Conservation (phyloP, 2,888 invertebrate genomes). For the Tholera decimalis region DNA sequence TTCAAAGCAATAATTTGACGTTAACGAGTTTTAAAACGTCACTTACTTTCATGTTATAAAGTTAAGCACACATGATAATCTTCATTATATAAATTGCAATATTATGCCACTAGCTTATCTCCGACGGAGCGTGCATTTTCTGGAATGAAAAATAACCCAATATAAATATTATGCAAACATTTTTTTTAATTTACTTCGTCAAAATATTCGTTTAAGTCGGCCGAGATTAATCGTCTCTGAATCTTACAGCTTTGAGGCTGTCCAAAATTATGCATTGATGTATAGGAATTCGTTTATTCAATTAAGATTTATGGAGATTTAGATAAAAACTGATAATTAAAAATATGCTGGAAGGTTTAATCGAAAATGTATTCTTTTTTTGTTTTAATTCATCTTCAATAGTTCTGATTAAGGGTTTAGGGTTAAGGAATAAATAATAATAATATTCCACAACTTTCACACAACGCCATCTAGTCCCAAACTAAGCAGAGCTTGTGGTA, state of each 20-base stretch:
- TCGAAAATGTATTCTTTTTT: not conserved
- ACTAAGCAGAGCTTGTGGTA: no score
- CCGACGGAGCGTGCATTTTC: not conserved
- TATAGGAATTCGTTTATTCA: not conserved
- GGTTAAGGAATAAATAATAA: no score
- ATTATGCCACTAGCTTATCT: not conserved
- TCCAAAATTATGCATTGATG: not conserved
- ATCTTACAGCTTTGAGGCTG: not conserved
- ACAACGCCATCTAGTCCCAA: no score
- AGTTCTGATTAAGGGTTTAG: no score
- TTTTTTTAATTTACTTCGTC: no score
- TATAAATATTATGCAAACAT: no score
- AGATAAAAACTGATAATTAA: not conserved
- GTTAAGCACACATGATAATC: not conserved
- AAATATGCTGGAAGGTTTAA: not conserved
- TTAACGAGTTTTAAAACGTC: not conserved
- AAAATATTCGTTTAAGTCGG: not conserved
- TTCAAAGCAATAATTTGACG: not conserved
- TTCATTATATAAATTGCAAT: not conserved
- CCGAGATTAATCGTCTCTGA: not conserved
- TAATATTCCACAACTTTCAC: no score
- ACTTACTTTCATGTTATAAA: conserved; percentile 1
- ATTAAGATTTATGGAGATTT: not conserved
- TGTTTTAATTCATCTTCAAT: no score
- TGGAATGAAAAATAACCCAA: not conserved